phyloP scores from a whole-genome alignment of 2,113 vertebrate genomes.

The Chauna torquata region DNA sequence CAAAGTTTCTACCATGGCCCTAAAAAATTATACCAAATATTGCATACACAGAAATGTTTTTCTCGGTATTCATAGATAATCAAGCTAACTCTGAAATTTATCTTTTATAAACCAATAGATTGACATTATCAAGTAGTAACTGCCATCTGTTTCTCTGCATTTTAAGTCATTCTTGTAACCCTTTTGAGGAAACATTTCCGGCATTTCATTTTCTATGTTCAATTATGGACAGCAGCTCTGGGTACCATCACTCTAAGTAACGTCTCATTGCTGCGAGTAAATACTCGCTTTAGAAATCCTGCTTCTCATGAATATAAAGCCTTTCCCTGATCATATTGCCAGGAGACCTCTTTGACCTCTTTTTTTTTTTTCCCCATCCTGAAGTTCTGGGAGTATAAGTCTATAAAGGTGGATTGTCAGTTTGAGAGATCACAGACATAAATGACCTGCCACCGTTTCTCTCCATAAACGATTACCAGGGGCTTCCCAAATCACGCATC shows the following conservation, averaged over 20 bases:
- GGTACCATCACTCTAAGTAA: neutral
- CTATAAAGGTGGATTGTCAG: neutral
- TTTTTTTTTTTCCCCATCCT: neutral
- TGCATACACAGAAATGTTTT: accelerated
- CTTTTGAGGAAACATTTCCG: neutral
- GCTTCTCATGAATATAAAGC: neutral
- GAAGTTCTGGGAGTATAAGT: neutral
- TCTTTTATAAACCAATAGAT: neutral
- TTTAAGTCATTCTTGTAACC: neutral
- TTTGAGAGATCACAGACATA: neutral
- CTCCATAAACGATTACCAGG: neutral
- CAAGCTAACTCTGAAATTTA: neutral
- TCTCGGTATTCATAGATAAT: neutral
- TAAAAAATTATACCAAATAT: neutral
- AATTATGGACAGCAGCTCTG: neutral
- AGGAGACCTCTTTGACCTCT: neutral
- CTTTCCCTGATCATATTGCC: neutral
- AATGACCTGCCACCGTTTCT: neutral
- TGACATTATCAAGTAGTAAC: neutral
- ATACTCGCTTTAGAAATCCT: neutral
- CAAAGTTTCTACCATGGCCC: neutral
- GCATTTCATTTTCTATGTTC: accelerated
- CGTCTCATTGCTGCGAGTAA: neutral
- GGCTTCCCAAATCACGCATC: neutral
- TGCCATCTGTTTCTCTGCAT: neutral